Evolutionary conservation across 1,140 invertebrate genomes (phyloP).

Genomic region (Acromyrmex charruanus): DNA sequence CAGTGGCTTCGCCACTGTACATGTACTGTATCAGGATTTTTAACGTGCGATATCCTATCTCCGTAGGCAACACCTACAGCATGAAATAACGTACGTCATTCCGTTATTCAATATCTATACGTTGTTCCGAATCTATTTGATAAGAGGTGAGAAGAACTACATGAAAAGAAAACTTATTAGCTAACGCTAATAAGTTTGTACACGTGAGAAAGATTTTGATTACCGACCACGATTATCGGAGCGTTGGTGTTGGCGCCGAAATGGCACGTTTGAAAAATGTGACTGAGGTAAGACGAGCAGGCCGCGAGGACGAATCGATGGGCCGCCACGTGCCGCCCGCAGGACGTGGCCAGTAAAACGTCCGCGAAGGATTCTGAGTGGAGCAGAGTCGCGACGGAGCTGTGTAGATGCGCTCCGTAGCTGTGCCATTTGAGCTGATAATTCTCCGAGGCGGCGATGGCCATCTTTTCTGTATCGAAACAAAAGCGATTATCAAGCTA

Average conservation of each 20-base stretch:
- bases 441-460: constrained; percentile 89
- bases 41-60: constrained; percentile 92
- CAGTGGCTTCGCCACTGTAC: constrained; percentile 94
- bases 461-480: constrained; percentile 81
- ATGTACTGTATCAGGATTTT: constrained; percentile 95
- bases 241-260: constrained; percentile 86
- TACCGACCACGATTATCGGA: constrained; percentile 83
- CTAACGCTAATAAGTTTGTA: no score
- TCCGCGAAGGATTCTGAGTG: constrained; percentile 94
- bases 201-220: not conserved
- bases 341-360: constrained; percentile 93
- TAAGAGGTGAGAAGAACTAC: not conserved
- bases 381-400: constrained; percentile 92
- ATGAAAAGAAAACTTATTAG: no score
- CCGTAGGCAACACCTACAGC: constrained; percentile 91
- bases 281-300: constrained; percentile 89
- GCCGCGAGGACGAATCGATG: constrained; percentile 95
- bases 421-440: constrained; percentile 96
- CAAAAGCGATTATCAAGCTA: not conserved
- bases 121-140: not conserved
- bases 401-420: constrained; percentile 92
- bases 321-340: constrained; percentile 93
- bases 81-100: not conserved
- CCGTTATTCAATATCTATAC: not conserved
- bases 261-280: constrained; percentile 86